Evolutionary conservation across 2,888 invertebrate genomes (phyloP), one percentile per base, ranked within the genome.

Genomic region (Andrena trimmerana): DNA sequence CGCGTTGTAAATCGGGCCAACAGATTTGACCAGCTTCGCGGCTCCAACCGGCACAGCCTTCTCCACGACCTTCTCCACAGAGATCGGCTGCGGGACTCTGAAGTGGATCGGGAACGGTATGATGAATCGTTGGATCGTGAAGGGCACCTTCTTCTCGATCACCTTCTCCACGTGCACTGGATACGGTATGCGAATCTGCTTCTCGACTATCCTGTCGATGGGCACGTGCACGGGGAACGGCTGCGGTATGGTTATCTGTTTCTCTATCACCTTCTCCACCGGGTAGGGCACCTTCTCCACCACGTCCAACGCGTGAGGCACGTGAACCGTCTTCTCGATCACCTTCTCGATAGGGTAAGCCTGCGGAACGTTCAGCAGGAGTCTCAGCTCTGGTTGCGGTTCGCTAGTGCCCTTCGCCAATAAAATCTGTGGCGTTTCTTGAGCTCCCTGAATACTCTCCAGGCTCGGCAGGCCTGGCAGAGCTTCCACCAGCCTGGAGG

Each of bases 171-270:
- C 2, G 94, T 90, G 90, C 2, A 91, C 68, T 0, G 90, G 83
- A 36, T 90, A 90, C 0, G 93, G 92, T 16, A 94, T 86, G 8
- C 91, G 95, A 0, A 95, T 92, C 92, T 95, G 92, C 86, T 95
- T 95, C 63, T 96, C 96, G 0, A 97, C 95, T 36, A 96, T 94
- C 66, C 95, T 95, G 75, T 95, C 94, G 0, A 95, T 94, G 0
- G 90, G 89, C 0, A 96, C 80, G 1, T 94, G 95, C 6, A 95
- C 94, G 73, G 95, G 88, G 78, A 92, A 94, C 29, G 95, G 95
- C 0, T 95, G 95, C 0, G 95, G 95, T 50, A 95, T 94, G 0
- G 95, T 95, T 0, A 95, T 94, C 0, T 95, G 95, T 88, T 95
- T 95, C 88, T 96, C 95, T 1, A 95, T 94, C 62, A 95, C 94